Conservation (phyloP, 2,797 vertebrate genomes). For the Poecilia velifera region DNA sequence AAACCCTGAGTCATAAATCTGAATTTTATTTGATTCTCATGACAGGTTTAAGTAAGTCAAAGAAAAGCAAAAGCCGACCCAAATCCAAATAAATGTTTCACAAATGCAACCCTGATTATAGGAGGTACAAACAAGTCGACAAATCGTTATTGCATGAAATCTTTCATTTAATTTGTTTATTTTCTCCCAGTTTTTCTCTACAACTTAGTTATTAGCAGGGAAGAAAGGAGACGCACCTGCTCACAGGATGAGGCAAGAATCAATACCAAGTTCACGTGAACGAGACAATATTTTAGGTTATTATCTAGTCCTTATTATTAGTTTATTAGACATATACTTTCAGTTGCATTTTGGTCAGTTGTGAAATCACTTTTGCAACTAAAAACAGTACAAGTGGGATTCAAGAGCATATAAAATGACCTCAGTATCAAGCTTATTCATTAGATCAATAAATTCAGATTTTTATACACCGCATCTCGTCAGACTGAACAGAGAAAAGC, state of each 20-base stretch:
- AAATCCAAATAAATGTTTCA: constrained; percentile 50
- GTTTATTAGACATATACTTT: neutral
- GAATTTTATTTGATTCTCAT: constrained; percentile 33
- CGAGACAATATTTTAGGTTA: neutral
- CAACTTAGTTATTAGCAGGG: neutral
- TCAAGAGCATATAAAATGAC: neutral
- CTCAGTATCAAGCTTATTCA: neutral
- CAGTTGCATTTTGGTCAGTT: neutral
- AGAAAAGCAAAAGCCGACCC: constrained; percentile 61
- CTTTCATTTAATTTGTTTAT: neutral
- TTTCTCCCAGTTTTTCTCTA: neutral
- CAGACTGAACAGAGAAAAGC: neutral
- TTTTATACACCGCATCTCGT: too few species aligned
- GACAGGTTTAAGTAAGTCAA: constrained; percentile 32
- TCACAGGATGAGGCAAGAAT: neutral
- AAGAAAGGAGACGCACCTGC: neutral
- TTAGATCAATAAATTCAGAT: too few species aligned
- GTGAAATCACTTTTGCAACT: neutral
- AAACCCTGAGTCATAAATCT: constrained; percentile 45
- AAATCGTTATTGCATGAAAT: neutral
- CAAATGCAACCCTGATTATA: constrained; percentile 63
- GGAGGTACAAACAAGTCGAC: constrained; percentile 26
- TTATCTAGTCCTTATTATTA: neutral
- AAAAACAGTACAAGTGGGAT: neutral
- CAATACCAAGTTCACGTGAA: neutral